Conservation (phyloP, 1,140 invertebrate genomes). For the Diabrotica undecimpunctata region DNA sequence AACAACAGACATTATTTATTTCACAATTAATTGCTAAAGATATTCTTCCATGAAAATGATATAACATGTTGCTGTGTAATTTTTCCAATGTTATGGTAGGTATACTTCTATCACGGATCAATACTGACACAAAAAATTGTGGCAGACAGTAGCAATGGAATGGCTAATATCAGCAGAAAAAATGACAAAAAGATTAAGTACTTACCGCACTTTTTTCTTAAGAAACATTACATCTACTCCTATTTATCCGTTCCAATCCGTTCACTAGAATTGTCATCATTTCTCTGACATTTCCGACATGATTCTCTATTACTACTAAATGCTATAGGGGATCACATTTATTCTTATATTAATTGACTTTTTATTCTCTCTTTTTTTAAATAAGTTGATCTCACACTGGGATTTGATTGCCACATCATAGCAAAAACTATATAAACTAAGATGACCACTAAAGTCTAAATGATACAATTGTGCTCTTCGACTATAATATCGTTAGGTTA, state of each 20-base stretch:
- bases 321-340: slow-evolving; percentile 12
- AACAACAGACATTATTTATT: no score
- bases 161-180: slow-evolving; percentile 5
- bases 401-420: slow-evolving; percentile 8
- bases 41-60: no score
- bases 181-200: not conserved
- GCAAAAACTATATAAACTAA: not conserved
- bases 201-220: not conserved
- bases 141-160: slow-evolving; percentile 11
- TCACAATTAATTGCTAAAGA: no score
- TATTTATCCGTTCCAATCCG: no score
- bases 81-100: no score
- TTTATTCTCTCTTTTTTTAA: not conserved
- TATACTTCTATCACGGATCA: slow-evolving; percentile 6
- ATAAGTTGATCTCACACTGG: slow-evolving; percentile 10
- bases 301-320: slow-evolving; percentile 12
- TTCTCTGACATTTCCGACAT: not conserved
- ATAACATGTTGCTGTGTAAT: no score
- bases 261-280: not conserved
- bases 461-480: slow-evolving; percentile 1
- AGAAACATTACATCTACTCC: no score
- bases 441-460: not conserved
- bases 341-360: slow-evolving; percentile 16
- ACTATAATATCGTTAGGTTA: not conserved
- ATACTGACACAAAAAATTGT: slow-evolving; percentile 7